Evolutionary conservation across 2,797 vertebrate genomes (phyloP), one percentile per base, ranked within the genome.

Genomic region (Rhyacichthys aspro): DNA sequence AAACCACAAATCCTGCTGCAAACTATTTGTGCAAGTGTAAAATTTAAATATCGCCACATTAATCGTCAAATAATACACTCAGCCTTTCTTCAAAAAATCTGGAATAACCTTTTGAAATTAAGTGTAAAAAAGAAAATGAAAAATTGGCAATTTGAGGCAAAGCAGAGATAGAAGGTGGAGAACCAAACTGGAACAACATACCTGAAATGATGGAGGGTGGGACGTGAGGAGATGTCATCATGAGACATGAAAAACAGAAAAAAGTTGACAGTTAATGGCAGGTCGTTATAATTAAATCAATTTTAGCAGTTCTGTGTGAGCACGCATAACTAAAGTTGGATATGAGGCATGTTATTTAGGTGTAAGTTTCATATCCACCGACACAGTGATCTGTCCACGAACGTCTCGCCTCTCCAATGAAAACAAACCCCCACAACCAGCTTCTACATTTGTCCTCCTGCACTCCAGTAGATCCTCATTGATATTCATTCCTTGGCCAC

Each of bases 141-240:
- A 70, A 71, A 80, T 50, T 69, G 42, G 63, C 34, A 67, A 16
- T 67, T 50, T 59, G 63, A 39, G 64, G 48, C 18, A 15, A n/a
- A 9, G 15, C 14, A 61, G 46, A 15, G 32, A 53, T 14, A 43
- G 39, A 43, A 10, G 18, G 15, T 0, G 8, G 1, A 39, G 44
- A 33, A 16, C 33, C 66, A 57, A 71, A 63, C 28, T 49, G n/a
- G 5, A 55, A 70, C 15, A 62, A 85, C 89, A 77, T 89, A 91
- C 87, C 89, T 89, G 82, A 67, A 33, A 61, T 54, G 59, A 33
- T 43, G 17, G 60, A 38, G 38, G 53, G 64, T 17, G 34, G 55
- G 59, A n/a, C 62, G 28, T 47, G 48, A 58, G 44, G 33, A 57
- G 56, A 66, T 2, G 10, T 28, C 72, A 52, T 65, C 39, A 4